Conservation (phyloP, 2,888 invertebrate genomes). For the Sisyra terminalis region DNA sequence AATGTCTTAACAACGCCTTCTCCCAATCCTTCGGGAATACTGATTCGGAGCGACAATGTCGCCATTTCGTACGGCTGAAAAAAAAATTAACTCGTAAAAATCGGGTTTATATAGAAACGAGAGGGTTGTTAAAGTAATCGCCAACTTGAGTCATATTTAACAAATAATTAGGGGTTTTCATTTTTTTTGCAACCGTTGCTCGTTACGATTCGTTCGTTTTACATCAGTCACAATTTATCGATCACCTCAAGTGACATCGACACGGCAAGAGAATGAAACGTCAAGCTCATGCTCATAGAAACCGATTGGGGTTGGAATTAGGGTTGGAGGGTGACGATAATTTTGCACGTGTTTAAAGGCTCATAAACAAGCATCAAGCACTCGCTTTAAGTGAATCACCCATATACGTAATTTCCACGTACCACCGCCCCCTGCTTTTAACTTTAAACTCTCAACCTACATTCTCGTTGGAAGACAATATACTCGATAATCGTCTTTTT, state of each 20-base stretch:
- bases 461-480: too few relatives aligned
- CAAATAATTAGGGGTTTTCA: not conserved
- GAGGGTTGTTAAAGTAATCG: not conserved
- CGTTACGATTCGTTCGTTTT: too few relatives aligned
- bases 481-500: too few relatives aligned
- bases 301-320: slow-evolving; percentile 1
- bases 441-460: too few relatives aligned
- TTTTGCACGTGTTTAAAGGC: slow-evolving; percentile 1
- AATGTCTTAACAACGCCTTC: slow-evolving; percentile 92
- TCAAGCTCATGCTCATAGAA: not conserved
- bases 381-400: too few relatives aligned
- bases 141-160: not conserved
- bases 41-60: slow-evolving; percentile 67
- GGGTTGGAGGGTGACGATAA: not conserved
- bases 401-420: too few relatives aligned
- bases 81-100: slow-evolving; percentile 4
- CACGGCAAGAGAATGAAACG: too few relatives aligned
- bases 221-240: too few relatives aligned
- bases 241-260: too few relatives aligned
- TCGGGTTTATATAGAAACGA: not conserved
- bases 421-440: too few relatives aligned
- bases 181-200: too few relatives aligned
- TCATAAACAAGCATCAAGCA: too few relatives aligned
- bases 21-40: slow-evolving; percentile 55
- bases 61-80: slow-evolving; percentile 34